Evolutionary conservation across 1,140 invertebrate genomes (phyloP).

Genomic region (Aphidius gifuensis): DNA sequence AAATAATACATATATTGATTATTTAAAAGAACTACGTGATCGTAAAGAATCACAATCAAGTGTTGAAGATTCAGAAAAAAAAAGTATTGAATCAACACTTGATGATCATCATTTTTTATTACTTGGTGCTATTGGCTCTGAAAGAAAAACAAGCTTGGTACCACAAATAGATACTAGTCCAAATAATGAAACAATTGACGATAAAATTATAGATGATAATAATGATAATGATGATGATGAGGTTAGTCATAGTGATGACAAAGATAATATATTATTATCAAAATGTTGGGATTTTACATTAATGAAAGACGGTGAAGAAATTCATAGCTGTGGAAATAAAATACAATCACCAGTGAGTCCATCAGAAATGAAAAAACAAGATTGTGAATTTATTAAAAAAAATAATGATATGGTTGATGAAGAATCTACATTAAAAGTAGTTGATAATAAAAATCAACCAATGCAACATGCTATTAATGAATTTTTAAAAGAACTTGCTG

Average conservation of each 20-base stretch:
- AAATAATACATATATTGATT: conserved; percentile 7
- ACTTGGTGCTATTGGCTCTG: conserved; percentile 38
- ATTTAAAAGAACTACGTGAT: conserved; percentile 15
- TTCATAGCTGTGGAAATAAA: conserved; percentile 26
- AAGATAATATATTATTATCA: conserved; percentile 2
- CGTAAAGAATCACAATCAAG: conserved; percentile 3
- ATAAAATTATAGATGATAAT: conserved; percentile 1
- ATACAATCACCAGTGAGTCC: conserved; percentile 1
- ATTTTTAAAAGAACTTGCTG: conserved; percentile 11
- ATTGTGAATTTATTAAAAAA: conserved; percentile 17
- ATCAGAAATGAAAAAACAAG: conserved; percentile 16
- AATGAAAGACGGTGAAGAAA: conserved; percentile 21
- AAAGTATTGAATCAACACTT: not conserved
- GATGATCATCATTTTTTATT: conserved; percentile 16
- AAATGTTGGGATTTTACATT: conserved; percentile 37
- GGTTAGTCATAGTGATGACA: no score
- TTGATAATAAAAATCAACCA: not conserved
- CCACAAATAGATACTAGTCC: conserved; percentile 1
- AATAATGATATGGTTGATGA: not conserved
- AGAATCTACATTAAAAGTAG: not conserved
- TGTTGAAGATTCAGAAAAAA: not conserved
- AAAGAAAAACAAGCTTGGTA: conserved; percentile 29
- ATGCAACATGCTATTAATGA: conserved; percentile 13
- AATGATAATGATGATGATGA: conserved; percentile 11
- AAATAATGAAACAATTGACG: conserved; percentile 4